These are phyloP conservation scores for Rhynchomys soricoides DNA, from an alignment of 2,113 vertebrate species.

Conservation along the genomic window DNA sequence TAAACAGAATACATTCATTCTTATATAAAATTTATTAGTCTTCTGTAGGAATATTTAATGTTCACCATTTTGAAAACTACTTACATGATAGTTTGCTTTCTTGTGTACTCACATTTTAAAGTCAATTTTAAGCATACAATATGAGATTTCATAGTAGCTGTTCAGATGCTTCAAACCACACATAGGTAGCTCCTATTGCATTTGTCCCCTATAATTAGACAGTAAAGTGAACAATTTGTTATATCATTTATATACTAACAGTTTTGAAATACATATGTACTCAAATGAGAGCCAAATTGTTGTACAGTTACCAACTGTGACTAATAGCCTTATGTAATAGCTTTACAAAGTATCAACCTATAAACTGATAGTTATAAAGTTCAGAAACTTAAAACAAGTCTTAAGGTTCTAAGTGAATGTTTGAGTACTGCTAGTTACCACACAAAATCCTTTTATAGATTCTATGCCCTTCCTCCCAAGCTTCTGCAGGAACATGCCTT, in stretches of 20 bases:
- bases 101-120: background rate
- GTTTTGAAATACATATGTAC: background rate
- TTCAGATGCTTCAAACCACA: background rate
- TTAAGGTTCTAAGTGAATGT: background rate
- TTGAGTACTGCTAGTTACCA: accelerated
- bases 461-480: background rate
- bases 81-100: background rate
- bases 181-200: accelerated
- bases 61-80: background rate
- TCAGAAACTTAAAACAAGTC: background rate
- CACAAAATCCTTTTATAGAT: accelerated
- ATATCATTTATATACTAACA: background rate
- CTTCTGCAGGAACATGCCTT: background rate
- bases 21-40: background rate
- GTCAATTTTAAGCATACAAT: background rate
- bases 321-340: background rate
- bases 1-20: background rate
- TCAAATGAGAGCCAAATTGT: background rate
- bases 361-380: background rate
- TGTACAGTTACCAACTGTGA: background rate
- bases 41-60: background rate
- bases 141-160: background rate
- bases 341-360: background rate
- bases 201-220: background rate
- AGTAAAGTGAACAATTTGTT: background rate